Percentiles rank a stretch among this genome's conserved stretches.
Conservation (phyloP, 2,888 invertebrate species). For the Heliconius charithonia region DNA sequence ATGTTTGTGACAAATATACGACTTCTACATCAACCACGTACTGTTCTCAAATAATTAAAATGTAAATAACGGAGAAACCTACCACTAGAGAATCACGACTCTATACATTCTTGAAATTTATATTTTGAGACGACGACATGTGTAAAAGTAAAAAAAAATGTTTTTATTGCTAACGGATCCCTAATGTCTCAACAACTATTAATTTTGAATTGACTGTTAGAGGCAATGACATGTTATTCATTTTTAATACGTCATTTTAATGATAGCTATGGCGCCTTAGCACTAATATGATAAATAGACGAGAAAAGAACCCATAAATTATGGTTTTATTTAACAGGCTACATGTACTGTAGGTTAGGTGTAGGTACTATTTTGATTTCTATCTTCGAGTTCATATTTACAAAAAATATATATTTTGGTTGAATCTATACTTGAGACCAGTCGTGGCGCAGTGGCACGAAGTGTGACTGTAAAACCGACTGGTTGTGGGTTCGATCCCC, state of each 20-base stretch:
- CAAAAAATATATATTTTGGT: too few species aligned
- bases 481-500: too few species aligned
- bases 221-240: slow-evolving; percentile 40
- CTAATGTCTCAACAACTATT: slow-evolving; percentile 18
- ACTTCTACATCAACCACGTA: neutral
- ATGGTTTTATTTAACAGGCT: neutral
- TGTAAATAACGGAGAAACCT: neutral
- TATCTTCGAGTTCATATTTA: too few species aligned
- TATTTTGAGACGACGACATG: too few species aligned
- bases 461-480: too few species aligned
- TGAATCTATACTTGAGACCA: too few species aligned
- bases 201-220: slow-evolving; percentile 28
- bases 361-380: neutral
- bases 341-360: neutral
- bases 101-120: too few species aligned
- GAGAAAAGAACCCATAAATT: neutral
- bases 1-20: neutral
- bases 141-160: neutral
- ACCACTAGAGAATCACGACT: neutral
- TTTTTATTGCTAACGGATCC: neutral
- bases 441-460: too few species aligned
- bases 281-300: slow-evolving; percentile 14
- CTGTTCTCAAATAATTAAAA: neutral
- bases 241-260: slow-evolving; percentile 41
- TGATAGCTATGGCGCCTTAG: slow-evolving; percentile 36